These are phyloP conservation scores for Pseudomyrmex concolor DNA, from an alignment of 1,140 invertebrate genomes.

Conservation along the genomic window DNA sequence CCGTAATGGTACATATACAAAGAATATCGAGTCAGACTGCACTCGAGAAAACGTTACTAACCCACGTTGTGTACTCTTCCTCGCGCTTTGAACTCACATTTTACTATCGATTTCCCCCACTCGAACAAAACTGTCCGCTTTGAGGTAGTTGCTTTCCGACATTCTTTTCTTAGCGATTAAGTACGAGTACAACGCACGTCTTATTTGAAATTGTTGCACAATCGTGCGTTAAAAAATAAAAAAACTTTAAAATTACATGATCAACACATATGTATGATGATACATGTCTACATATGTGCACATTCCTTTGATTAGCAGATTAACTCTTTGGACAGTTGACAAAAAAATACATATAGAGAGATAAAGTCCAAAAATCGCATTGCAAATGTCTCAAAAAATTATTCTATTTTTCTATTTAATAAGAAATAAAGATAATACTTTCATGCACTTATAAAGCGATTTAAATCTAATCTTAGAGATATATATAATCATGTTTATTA, in stretches of 20 bases:
- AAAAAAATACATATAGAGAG: background rate
- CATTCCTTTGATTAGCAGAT: background rate
- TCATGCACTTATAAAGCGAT: no score
- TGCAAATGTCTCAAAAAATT: background rate
- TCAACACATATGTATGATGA: background rate
- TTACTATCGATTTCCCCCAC: slow-evolving; percentile 80
- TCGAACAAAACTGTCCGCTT: slow-evolving; percentile 51
- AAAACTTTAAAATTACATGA: background rate
- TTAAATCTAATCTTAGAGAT: no score
- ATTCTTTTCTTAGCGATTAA: background rate
- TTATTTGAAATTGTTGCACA: background rate
- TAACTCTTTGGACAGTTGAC: background rate
- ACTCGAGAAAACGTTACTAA: slow-evolving; percentile 45
- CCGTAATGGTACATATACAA: background rate
- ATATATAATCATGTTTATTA: no score
- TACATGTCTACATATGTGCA: background rate
- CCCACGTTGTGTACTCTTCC: slow-evolving; percentile 30
- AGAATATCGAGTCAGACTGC: slow-evolving; percentile 31
- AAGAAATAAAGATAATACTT: no score
- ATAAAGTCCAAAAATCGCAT: background rate
- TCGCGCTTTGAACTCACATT: slow-evolving; percentile 69
- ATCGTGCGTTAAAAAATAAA: background rate
- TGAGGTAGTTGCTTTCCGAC: background rate
- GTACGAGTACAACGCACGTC: no score
- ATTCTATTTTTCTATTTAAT: no score